Evolutionary conservation across 2,888 invertebrate genomes (phyloP).

Genomic region (Aphelenchoides bicaudatus): DNA sequence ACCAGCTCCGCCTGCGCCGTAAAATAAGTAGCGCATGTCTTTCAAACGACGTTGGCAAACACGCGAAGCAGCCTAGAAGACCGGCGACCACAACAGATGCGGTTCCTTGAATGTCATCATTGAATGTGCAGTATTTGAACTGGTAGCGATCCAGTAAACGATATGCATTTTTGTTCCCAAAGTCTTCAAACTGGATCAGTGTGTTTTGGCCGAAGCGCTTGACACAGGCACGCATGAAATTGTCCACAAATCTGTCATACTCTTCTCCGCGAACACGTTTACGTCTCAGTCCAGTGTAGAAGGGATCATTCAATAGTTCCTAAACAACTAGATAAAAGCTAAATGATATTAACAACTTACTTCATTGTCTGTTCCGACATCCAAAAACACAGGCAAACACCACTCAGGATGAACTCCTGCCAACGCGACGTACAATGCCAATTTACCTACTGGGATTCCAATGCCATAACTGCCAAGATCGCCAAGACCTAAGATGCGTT

Average conservation of each 20-base stretch:
- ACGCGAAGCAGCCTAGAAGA: slow-evolving; percentile 77
- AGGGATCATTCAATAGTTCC: slow-evolving; percentile 80
- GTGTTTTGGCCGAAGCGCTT: slow-evolving; percentile 64
- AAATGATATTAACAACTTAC: slow-evolving; percentile 21
- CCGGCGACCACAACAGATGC: slow-evolving; percentile 94
- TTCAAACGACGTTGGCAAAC: slow-evolving; percentile 77
- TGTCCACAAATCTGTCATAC: slow-evolving; percentile 90
- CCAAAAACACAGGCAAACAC: slow-evolving; percentile 86
- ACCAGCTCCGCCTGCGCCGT: slow-evolving; percentile 93
- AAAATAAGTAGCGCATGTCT: slow-evolving; percentile 84
- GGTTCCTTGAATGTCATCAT: slow-evolving; percentile 98
- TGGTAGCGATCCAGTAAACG: slow-evolving; percentile 83
- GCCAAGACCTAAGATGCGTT: slow-evolving; percentile 91
- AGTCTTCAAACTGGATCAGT: slow-evolving; percentile 86
- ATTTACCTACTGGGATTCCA: slow-evolving; percentile 97
- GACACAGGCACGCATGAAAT: slow-evolving; percentile 78
- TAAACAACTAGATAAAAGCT: slow-evolving; percentile 62
- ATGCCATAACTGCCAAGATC: slow-evolving; percentile 85
- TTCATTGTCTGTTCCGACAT: slow-evolving; percentile 66
- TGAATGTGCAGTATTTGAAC: slow-evolving; percentile 85
- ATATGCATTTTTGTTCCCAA: slow-evolving; percentile 95
- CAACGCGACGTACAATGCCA: slow-evolving; percentile 90
- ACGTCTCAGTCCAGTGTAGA: slow-evolving; percentile 88
- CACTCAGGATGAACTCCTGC: slow-evolving; percentile 89
- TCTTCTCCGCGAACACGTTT: slow-evolving; percentile 75